These are phyloP conservation scores for Leptarthrus brevirostris DNA, from an alignment of 2,888 invertebrate species.

Conservation along the genomic window DNA sequence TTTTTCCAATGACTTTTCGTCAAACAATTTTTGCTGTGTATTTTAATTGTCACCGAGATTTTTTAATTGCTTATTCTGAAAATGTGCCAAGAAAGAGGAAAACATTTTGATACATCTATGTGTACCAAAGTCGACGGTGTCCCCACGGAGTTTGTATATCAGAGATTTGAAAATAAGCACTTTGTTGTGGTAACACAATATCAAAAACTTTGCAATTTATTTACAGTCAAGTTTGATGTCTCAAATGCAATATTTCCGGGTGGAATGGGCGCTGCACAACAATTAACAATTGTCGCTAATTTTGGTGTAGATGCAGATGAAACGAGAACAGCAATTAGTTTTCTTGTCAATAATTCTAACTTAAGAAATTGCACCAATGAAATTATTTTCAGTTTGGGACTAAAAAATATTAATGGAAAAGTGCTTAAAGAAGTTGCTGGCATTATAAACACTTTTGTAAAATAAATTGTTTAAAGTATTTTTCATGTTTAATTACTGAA, in stretches of 20 bases:
- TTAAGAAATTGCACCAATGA: constrained; percentile 60
- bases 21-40: too few relatives aligned
- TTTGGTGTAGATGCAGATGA: constrained; percentile 63
- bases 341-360: constrained; percentile 61
- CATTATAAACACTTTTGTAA: constrained; percentile 56
- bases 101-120: constrained; percentile 61
- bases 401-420: constrained; percentile 59
- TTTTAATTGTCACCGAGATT: too few relatives aligned
- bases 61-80: background rate
- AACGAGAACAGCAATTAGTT: constrained; percentile 62
- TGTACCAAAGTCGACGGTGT: constrained; percentile 58
- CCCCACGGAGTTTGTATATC: constrained; percentile 62
- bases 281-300: constrained; percentile 61
- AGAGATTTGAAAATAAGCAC: constrained; percentile 63
- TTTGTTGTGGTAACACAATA: constrained; percentile 63
- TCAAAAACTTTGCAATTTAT: constrained; percentile 62
- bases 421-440: constrained; percentile 59
- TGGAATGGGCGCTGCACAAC: constrained; percentile 59
- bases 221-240: constrained; percentile 61
- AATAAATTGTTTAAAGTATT: constrained; percentile 28
- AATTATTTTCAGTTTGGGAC: constrained; percentile 61
- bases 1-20: too few relatives aligned
- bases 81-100: constrained; percentile 9
- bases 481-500: background rate
- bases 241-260: constrained; percentile 55